Evolutionary conservation across 2,113 vertebrate species (phyloP).

Genomic region (Equus przewalskii): DNA sequence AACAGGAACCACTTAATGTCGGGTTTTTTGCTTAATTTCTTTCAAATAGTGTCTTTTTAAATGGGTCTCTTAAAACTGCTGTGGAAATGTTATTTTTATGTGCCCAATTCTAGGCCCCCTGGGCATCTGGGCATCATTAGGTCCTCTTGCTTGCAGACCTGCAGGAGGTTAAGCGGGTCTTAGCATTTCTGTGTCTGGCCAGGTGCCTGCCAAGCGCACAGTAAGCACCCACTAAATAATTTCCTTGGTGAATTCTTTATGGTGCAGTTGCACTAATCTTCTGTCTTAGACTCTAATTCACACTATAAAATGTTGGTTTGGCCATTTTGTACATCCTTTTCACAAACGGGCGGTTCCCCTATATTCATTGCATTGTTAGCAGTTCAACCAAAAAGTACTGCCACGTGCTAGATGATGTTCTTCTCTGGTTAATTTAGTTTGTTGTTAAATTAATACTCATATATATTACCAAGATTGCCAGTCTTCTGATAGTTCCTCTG

Average conservation of each 20-base stretch:
- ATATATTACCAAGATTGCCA: not conserved
- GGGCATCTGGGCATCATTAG: not conserved
- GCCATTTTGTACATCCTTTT: not conserved
- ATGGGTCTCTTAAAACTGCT: not conserved
- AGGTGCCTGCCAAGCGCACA: not conserved
- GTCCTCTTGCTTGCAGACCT: no score
- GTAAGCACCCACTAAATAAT: not conserved
- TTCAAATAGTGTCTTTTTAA: conserved; percentile 5
- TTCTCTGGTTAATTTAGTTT: not conserved
- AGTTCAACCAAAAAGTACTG: not conserved
- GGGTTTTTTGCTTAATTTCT: not conserved
- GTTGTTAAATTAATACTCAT: not conserved
- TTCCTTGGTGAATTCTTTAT: conserved; percentile 29
- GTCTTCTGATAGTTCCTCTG: not conserved
- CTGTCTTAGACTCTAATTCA: not conserved
- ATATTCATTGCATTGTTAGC: not conserved
- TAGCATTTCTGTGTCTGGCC: not conserved
- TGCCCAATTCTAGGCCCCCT: not conserved
- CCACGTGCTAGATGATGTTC: not conserved
- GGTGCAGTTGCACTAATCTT: not conserved
- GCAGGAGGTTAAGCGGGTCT: not conserved
- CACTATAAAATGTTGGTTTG: not conserved
- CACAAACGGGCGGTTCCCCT: not conserved
- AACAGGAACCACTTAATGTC: not conserved
- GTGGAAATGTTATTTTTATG: not conserved